Evolutionary conservation across 2,797 vertebrate species (phyloP).

Genomic region (Pampus argenteus): DNA sequence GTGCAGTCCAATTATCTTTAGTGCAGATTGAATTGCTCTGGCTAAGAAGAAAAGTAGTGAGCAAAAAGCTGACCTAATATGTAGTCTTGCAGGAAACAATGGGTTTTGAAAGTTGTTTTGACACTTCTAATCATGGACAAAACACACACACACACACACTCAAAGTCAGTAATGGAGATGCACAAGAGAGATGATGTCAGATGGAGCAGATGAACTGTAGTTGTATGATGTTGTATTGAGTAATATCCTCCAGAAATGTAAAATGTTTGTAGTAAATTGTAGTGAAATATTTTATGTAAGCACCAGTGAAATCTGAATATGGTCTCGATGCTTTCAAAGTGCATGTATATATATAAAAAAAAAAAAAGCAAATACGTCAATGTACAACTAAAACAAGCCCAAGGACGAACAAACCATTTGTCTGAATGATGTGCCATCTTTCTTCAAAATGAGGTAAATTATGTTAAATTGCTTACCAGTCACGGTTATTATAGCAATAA

Average conservation of each 20-base stretch:
- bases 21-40: conserved; percentile 79
- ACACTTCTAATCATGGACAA: conserved; percentile 21
- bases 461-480: conserved; percentile 28
- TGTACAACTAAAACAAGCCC: neutral
- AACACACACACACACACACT: neutral
- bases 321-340: neutral
- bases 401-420: conserved; percentile 11
- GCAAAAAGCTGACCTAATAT: conserved; percentile 69
- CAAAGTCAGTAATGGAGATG: neutral
- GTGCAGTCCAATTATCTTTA: conserved; percentile 80
- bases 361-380: neutral
- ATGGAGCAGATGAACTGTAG: neutral
- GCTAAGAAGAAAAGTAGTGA: conserved; percentile 58
- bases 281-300: neutral
- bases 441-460: neutral
- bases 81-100: conserved; percentile 59
- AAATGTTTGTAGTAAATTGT: neutral
- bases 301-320: neutral
- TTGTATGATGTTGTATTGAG: neutral
- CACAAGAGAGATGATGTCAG: conserved; percentile 4
- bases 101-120: conserved; percentile 49
- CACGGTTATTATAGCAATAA: conserved; percentile 11
- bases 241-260: neutral
- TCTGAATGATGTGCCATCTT: neutral
- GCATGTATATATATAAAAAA: neutral